phyloP scores from a whole-genome alignment of 1,140 invertebrate genomes.

The Nebria ingens region DNA sequence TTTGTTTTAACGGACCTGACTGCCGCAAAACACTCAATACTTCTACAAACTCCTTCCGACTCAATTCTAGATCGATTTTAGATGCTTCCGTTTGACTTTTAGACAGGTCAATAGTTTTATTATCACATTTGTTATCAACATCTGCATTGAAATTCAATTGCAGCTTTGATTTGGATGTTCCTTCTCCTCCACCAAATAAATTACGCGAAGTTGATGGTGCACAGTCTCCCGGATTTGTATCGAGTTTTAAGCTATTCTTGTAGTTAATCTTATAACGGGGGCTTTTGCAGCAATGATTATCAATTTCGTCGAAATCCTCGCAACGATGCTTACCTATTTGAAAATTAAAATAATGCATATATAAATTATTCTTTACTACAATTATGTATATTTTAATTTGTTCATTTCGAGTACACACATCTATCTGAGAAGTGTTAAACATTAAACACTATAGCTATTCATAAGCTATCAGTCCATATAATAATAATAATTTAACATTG shows the following conservation, averaged over 20 bases:
- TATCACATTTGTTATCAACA: slow-evolving; percentile 38
- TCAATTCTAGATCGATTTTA: slow-evolving; percentile 37
- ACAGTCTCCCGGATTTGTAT: not conserved
- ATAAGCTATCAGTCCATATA: no score
- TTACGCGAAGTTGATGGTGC: not conserved
- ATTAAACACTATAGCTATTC: no score
- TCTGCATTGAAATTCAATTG: not conserved
- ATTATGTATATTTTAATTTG: no score
- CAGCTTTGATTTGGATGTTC: not conserved
- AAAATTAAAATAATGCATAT: no score
- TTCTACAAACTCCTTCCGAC: slow-evolving; percentile 38
- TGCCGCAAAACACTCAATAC: slow-evolving; percentile 37
- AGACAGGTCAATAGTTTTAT: slow-evolving; percentile 30
- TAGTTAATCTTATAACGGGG: not conserved
- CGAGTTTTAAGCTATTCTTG: not conserved
- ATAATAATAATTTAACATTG: no score
- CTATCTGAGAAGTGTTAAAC: no score
- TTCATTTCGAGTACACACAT: no score
- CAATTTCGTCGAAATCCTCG: slow-evolving; percentile 24
- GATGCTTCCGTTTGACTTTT: not conserved
- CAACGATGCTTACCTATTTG: no score
- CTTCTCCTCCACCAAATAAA: not conserved
- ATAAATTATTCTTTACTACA: no score
- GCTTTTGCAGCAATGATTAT: not conserved
- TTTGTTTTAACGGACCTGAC: not conserved